Evolutionary conservation across 2,797 vertebrate species (phyloP).

Genomic region (Delichon dasypus): DNA sequence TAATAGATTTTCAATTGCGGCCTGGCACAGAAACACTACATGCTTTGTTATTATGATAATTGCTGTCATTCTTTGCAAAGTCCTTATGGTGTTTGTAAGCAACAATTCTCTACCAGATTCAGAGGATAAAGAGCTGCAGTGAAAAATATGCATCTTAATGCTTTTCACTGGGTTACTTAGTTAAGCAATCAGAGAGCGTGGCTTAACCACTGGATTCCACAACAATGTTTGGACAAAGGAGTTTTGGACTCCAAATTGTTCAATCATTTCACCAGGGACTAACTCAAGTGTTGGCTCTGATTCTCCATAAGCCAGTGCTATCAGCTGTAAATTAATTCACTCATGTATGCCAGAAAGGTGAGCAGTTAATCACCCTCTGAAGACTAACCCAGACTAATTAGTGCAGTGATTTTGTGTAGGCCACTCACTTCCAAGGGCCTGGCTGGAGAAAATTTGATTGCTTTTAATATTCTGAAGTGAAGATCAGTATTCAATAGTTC

Average conservation of each 20-base stretch:
- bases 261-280: not conserved
- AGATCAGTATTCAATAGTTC: not conserved
- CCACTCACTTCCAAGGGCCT: not conserved
- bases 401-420: not conserved
- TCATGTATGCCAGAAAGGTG: not conserved
- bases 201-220: not conserved
- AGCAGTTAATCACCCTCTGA: not conserved
- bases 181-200: not conserved
- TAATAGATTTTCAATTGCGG: slow-evolving; percentile 42
- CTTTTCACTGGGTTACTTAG: slow-evolving; percentile 8
- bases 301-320: not conserved
- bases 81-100: slow-evolving; percentile 53
- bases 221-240: not conserved
- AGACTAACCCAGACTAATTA: not conserved
- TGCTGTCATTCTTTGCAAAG: slow-evolving; percentile 53
- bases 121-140: slow-evolving; percentile 11
- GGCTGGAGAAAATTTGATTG: not conserved
- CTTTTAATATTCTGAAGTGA: not conserved
- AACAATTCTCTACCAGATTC: slow-evolving; percentile 43
- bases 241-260: not conserved
- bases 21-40: slow-evolving; percentile 37
- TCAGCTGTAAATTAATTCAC: not conserved
- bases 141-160: slow-evolving; percentile 17
- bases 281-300: not conserved
- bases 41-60: slow-evolving; percentile 60